Base-by-base conservation (phyloP, 2,888 invertebrate genomes). In the Lithophane leautieri region DNA sequence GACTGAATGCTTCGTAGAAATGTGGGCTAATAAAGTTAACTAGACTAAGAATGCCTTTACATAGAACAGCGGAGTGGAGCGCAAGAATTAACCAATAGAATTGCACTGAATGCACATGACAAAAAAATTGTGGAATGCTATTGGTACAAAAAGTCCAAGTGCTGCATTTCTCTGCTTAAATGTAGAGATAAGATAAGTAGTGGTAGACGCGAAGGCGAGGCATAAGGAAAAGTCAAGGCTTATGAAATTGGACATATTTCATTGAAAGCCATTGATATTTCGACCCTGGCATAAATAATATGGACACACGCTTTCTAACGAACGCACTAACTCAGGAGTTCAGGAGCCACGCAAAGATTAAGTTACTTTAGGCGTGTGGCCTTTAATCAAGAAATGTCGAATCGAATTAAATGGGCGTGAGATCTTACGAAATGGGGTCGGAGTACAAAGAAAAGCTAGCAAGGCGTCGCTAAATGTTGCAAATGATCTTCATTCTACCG, bases 341-440 rank as follows among this genome's bases (percentile, higher is more conserved):
- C 79, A 79, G 80, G 80, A 79, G 80, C 79, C 79, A 80, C 34
- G 69, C 42, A 28, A 52, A 80, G 79, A 79, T 79, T 80, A 79
- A 79, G 80, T 79, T 74, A 75, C 69, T 67, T 34, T 50, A 62
- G 60, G 63, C 79, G 69, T 74, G 75, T 34, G 19, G 75, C 14
- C n/a, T 61, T 80, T 80, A 80, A 80, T 80, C 75, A 79, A 66
- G 74, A 54, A 56, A 54, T 70, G 56, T 70, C 69, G 14, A 50
- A 60, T 61, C 69, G 66, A 60, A 74, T 69, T 65, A 69, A 58
- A 42, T 63, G 11, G 25, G 42, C 40, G 60, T 73, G 74, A 50
- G 79, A 73, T 65, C 1, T 54, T 22, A 44, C 4, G 47, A 34
- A 67, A 56, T 0, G 2, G 34, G 25, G 2, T 56, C 8, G 2